Percentiles rank a stretch among this genome's conserved stretches.
Evolutionary conservation across 30 jellyfish, hydroid and myxozoan genomes (phyloP).

Genomic region (Turritopsis rubra): DNA sequence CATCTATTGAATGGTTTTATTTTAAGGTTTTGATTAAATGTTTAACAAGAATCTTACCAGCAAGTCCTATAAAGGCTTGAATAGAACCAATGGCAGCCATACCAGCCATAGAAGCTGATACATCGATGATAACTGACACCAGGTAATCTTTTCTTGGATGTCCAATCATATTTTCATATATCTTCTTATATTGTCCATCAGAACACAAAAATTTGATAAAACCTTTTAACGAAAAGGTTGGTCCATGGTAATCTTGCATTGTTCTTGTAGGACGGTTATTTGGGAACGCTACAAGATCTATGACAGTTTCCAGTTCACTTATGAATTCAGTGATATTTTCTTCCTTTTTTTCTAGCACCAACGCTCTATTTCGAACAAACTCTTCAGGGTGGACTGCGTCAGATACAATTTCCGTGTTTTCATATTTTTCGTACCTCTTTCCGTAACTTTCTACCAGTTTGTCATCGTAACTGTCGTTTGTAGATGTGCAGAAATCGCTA

Average conservation of each 20-base stretch:
- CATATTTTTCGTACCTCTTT: neutral
- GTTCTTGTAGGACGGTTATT: conserved; percentile 16
- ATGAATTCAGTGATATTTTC: neutral
- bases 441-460: neutral
- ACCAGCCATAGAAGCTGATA: conserved; percentile 16
- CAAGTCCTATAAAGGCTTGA: neutral
- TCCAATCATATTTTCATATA: conserved; percentile 15
- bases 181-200: conserved; percentile 24
- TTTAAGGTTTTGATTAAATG: no score
- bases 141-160: conserved; percentile 15
- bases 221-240: conserved; percentile 4
- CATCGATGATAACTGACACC: conserved; percentile 9
- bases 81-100: conserved; percentile 16
- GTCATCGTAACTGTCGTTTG: neutral
- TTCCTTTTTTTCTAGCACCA: conserved; percentile 13
- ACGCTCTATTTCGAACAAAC: neutral
- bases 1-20: no score
- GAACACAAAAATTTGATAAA: conserved; percentile 12
- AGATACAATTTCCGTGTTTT: neutral
- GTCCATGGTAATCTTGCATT: conserved; percentile 17
- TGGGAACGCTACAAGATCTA: conserved; percentile 8
- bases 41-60: neutral
- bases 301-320: neutral
- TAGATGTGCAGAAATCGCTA: neutral
- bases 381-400: neutral